These are phyloP conservation scores for Anaspis maculata DNA, from an alignment of 2,888 invertebrate species.

Conservation along the genomic window DNA sequence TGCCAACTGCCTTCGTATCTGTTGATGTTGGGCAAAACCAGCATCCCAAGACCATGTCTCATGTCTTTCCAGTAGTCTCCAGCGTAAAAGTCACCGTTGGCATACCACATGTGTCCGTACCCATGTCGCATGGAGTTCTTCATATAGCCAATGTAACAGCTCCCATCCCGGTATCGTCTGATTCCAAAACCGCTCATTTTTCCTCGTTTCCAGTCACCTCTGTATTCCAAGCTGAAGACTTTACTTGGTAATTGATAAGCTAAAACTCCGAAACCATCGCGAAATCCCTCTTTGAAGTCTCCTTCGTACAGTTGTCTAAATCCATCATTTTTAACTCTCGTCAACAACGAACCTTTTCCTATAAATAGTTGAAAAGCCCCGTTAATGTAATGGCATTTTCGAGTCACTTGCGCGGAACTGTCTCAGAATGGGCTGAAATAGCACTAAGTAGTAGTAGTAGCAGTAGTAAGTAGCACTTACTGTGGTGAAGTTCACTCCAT, in stretches of 20 bases:
- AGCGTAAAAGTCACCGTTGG: constrained; percentile 50
- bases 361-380: constrained; percentile 9
- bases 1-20: constrained; percentile 59
- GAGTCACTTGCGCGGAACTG: too few relatives aligned
- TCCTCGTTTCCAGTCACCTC: constrained; percentile 53
- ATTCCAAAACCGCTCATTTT: constrained; percentile 51
- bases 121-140: constrained; percentile 47
- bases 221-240: constrained; percentile 45
- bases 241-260: constrained; percentile 40
- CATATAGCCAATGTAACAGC: constrained; percentile 54
- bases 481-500: too few relatives aligned
- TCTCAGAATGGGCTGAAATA: too few relatives aligned
- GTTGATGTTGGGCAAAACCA: constrained; percentile 47
- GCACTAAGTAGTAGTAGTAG: too few relatives aligned
- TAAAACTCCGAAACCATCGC: constrained; percentile 53
- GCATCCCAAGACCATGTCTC: constrained; percentile 28
- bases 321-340: constrained; percentile 21
- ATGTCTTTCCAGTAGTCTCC: constrained; percentile 46
- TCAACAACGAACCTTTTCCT: constrained; percentile 49
- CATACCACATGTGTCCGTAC: constrained; percentile 56
- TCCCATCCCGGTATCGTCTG: constrained; percentile 48
- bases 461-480: too few relatives aligned
- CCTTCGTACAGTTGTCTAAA: constrained; percentile 53
- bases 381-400: too few relatives aligned
- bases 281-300: constrained; percentile 48